Evolutionary conservation across 2,888 invertebrate genomes (phyloP).

Genomic region (Allygus modestus): DNA sequence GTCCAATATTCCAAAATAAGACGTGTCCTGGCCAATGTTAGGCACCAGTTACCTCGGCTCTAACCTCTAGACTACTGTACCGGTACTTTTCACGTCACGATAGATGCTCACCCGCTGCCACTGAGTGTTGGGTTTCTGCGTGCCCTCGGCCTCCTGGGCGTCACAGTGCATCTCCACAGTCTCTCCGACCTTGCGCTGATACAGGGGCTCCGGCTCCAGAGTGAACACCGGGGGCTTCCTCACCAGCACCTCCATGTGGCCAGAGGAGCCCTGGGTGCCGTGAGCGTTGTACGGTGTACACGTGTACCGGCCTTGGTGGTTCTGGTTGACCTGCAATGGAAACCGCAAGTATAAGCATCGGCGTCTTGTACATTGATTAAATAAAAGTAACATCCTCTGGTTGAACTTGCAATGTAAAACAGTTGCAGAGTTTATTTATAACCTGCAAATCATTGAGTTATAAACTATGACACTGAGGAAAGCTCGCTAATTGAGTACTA

Average conservation of each 20-base stretch:
- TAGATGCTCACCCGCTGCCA: conserved; percentile 91
- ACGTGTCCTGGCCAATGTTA: no score
- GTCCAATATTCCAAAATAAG: no score
- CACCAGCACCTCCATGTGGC: conserved; percentile 87
- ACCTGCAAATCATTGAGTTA: no score
- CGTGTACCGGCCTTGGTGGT: conserved; percentile 95
- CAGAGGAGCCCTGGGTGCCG: conserved; percentile 95
- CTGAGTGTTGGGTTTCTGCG: conserved; percentile 91
- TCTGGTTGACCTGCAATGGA: conserved; percentile 82
- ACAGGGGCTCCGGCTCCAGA: conserved; percentile 92
- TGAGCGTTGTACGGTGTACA: conserved; percentile 97
- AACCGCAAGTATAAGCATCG: not conserved
- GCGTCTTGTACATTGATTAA: no score
- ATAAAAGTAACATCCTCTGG: no score
- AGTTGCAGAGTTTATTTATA: no score
- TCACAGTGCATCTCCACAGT: conserved; percentile 97
- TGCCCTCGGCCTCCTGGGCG: conserved; percentile 94
- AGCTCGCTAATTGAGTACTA: no score
- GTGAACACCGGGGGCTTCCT: conserved; percentile 96
- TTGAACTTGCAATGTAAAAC: no score
- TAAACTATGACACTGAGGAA: no score
- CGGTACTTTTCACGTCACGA: no score
- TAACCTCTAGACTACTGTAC: no score
- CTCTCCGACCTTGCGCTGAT: conserved; percentile 93
- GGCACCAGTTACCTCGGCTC: no score